phyloP scores from a whole-genome alignment of 2,888 invertebrate species.

The Andrena chrysosceles region DNA sequence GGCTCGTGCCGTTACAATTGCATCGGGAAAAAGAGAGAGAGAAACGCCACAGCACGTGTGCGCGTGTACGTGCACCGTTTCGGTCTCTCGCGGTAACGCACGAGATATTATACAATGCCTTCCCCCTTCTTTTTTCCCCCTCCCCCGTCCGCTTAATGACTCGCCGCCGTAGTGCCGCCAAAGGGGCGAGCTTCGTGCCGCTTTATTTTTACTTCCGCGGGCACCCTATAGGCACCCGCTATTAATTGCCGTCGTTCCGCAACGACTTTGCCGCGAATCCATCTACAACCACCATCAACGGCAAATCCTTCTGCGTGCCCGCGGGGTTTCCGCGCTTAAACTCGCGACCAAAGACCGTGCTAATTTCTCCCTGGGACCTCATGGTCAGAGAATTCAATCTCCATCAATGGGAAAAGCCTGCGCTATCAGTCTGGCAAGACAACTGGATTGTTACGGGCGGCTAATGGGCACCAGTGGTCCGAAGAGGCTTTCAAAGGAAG shows the following conservation, averaged over 20 bases:
- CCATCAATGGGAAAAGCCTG: neutral
- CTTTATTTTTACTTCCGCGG: slow-evolving; percentile 83
- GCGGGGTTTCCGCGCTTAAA: slow-evolving; percentile 73
- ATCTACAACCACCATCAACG: slow-evolving; percentile 72
- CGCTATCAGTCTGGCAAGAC: neutral
- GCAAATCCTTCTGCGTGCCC: slow-evolving; percentile 63
- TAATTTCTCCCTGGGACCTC: slow-evolving; percentile 60
- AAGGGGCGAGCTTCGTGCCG: slow-evolving; percentile 80
- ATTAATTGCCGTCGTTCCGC: slow-evolving; percentile 83
- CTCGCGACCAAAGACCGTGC: slow-evolving; percentile 59
- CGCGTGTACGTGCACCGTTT: slow-evolving; percentile 52
- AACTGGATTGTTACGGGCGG: neutral
- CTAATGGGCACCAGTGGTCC: neutral
- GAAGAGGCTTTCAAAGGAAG: neutral
- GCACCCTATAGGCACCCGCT: slow-evolving; percentile 82
- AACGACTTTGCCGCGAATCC: slow-evolving; percentile 82
- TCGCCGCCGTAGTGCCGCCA: slow-evolving; percentile 80
- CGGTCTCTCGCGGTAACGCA: slow-evolving; percentile 75
- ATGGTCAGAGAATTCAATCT: slow-evolving; percentile 19
- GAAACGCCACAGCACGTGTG: slow-evolving; percentile 18
- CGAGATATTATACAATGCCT: slow-evolving; percentile 80
- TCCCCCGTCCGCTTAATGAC: slow-evolving; percentile 78
- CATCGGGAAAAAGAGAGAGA: slow-evolving; percentile 2
- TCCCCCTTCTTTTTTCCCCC: slow-evolving; percentile 35
- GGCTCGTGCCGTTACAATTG: slow-evolving; percentile 52